Percentiles rank a stretch among this genome's conserved stretches.
Conservation (phyloP, 1,140 invertebrate species). For the Megathymus violae region DNA sequence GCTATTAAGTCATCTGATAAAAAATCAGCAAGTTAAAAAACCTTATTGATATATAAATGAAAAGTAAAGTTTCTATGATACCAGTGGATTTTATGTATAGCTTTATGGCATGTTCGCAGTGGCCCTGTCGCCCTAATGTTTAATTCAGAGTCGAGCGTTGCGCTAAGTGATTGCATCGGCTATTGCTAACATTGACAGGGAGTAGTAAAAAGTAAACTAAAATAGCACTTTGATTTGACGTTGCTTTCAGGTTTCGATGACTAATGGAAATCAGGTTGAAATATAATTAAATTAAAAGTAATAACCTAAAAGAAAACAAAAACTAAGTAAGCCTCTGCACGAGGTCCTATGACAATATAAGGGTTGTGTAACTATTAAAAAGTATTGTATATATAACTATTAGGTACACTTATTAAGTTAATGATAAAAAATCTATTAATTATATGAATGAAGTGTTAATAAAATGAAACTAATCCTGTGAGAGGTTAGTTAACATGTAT, state of each 20-base stretch:
- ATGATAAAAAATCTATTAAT: too few species aligned
- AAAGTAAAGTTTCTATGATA: conserved; percentile 11
- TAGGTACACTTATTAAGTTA: too few species aligned
- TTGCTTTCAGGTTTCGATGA: neutral
- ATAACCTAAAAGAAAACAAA: neutral
- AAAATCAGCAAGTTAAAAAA: neutral
- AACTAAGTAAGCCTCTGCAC: too few species aligned
- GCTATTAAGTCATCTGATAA: too few species aligned
- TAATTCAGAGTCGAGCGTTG: conserved; percentile 10
- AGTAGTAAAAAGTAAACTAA: neutral
- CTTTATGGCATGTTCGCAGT: conserved; percentile 24
- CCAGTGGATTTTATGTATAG: conserved; percentile 5
- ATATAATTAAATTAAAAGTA: neutral
- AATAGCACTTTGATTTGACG: neutral
- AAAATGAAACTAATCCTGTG: too few species aligned
- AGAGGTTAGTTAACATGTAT: too few species aligned
- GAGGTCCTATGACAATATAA: too few species aligned
- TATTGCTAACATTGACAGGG: conserved; percentile 21
- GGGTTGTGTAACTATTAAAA: too few species aligned
- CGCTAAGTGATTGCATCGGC: conserved; percentile 25
- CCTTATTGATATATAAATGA: neutral
- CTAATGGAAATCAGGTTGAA: neutral
- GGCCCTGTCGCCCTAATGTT: conserved; percentile 2
- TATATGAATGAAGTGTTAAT: too few species aligned
- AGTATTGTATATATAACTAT: too few species aligned